Percentiles rank a stretch among this genome's conserved stretches.
Conservation (phyloP, 2,888 invertebrate species). For the Caenorhabditis afra region DNA sequence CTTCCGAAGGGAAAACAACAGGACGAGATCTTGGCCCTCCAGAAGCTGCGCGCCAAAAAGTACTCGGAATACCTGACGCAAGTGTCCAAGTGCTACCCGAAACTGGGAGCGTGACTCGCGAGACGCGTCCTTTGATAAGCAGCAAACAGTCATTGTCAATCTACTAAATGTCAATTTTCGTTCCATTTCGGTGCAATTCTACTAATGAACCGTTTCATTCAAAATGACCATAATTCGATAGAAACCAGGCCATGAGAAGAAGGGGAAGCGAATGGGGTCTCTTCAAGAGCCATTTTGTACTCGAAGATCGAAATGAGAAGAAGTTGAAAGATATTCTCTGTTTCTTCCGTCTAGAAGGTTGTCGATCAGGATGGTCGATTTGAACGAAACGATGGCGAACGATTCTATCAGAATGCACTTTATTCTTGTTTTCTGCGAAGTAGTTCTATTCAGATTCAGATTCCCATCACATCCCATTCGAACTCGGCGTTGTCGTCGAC, state of each 20-base stretch:
- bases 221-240: no score
- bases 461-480: slow-evolving; percentile 61
- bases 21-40: slow-evolving; percentile 63
- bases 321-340: no score
- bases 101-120: slow-evolving; percentile 2
- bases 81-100: slow-evolving; percentile 59
- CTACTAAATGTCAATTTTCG: slow-evolving; percentile 10
- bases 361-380: no score
- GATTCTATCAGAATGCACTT: no score
- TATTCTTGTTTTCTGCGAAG: no score
- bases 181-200: slow-evolving; percentile 12
- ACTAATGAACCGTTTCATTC: slow-evolving; percentile 2
- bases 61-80: slow-evolving; percentile 60
- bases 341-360: no score
- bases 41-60: slow-evolving; percentile 63
- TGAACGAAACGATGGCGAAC: no score
- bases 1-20: slow-evolving; percentile 63
- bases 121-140: no score
- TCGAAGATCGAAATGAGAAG: no score
- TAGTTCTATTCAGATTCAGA: slow-evolving; percentile 1
- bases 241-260: no score
- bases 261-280: no score
- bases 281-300: no score
- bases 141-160: neutral
- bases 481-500: slow-evolving; percentile 64